phyloP scores from a whole-genome alignment of 2,113 vertebrate species.

The Dromaius novaehollandiae region DNA sequence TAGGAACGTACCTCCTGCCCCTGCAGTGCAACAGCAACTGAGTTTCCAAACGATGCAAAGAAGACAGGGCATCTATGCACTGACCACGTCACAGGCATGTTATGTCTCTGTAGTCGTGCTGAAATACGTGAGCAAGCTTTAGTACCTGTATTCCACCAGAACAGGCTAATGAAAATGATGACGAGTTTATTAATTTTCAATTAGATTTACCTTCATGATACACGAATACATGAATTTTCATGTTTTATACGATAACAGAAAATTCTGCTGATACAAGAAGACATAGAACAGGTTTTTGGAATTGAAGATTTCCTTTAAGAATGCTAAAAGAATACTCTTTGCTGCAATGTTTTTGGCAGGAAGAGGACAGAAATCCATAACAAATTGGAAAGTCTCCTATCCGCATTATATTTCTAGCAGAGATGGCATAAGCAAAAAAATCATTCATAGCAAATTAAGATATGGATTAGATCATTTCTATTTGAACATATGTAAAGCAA shows the following conservation, averaged over 20 bases:
- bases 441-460: background rate
- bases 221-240: fast-evolving
- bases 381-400: background rate
- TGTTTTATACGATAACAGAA: fast-evolving
- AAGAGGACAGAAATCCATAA: background rate
- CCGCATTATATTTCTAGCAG: background rate
- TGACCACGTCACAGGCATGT: fast-evolving
- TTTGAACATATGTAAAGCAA: background rate
- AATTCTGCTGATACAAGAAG: background rate
- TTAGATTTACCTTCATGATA: background rate
- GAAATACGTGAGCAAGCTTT: fast-evolving
- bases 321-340: background rate
- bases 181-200: background rate
- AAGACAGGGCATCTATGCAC: fast-evolving
- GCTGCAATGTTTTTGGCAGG: background rate
- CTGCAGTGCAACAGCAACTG: too few relatives aligned
- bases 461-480: background rate
- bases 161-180: fast-evolving
- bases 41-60: background rate
- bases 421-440: background rate
- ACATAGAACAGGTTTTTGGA: fast-evolving
- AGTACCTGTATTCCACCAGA: fast-evolving
- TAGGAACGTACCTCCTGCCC: background rate
- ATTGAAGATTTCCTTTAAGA: background rate
- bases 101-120: background rate